Conservation (phyloP, 1,140 invertebrate genomes). For the Cydia strobilella region DNA sequence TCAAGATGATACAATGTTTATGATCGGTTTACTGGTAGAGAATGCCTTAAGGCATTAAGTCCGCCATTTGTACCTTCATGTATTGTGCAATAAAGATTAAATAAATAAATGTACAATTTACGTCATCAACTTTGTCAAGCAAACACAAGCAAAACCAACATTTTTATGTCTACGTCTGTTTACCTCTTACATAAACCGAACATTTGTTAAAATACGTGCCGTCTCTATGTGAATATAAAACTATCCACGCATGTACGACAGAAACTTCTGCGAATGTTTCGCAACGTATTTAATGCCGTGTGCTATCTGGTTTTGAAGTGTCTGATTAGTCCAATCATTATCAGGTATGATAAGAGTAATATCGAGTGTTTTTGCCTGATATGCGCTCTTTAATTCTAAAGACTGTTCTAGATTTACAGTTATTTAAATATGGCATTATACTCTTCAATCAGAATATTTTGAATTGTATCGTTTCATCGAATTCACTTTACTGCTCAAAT, state of each 20-base stretch:
- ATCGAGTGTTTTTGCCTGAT: conserved; percentile 10
- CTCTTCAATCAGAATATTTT: not conserved
- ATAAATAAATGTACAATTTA: not conserved
- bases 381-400: not conserved
- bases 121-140: not conserved
- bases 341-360: conserved; percentile 7
- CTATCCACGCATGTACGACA: not conserved
- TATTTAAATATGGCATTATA: not conserved
- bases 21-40: too few species aligned
- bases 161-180: not conserved
- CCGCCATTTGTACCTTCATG: too few species aligned
- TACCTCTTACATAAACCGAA: conserved; percentile 7
- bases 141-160: not conserved
- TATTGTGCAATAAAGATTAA: too few species aligned
- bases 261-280: conserved; percentile 30
- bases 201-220: conserved; percentile 16
- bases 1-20: too few species aligned
- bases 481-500: not conserved
- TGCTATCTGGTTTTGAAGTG: conserved; percentile 23
- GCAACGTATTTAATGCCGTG: conserved; percentile 14
- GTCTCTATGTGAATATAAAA: conserved; percentile 18
- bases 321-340: conserved; percentile 25
- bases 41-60: too few species aligned
- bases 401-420: not conserved
- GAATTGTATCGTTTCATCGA: not conserved